Evolutionary conservation across 2,888 invertebrate genomes (phyloP).

Genomic region (Meliscaeva auricollis): DNA sequence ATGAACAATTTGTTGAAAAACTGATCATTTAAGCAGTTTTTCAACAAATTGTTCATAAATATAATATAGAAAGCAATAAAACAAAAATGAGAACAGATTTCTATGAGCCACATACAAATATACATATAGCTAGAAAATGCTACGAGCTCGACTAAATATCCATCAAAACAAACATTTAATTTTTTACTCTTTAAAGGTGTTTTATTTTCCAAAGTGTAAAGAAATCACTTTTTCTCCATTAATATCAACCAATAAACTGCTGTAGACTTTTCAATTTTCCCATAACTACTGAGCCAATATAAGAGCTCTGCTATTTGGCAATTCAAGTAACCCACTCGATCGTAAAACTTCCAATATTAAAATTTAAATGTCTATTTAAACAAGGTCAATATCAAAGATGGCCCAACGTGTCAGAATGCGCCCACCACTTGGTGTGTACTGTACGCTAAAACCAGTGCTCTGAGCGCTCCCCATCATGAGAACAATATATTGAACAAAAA

Average conservation of each 20-base stretch:
- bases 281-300: conserved; percentile 22
- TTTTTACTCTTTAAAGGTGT: too few relatives aligned
- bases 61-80: conserved; percentile 24
- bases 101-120: too few relatives aligned
- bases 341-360: conserved; percentile 65
- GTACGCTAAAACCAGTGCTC: neutral
- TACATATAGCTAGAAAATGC: too few relatives aligned
- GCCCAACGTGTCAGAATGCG: conserved; percentile 80
- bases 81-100: conserved; percentile 5
- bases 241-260: neutral
- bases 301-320: conserved; percentile 37
- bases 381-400: conserved; percentile 83
- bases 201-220: neutral
- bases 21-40: too few relatives aligned
- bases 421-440: conserved; percentile 35
- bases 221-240: conserved; percentile 41
- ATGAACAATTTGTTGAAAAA: too few relatives aligned
- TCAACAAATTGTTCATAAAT: too few relatives aligned
- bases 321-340: conserved; percentile 48
- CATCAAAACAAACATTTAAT: neutral
- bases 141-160: neutral
- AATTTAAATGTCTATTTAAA: conserved; percentile 79
- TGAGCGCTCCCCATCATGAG: conserved; percentile 34
- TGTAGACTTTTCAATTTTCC: conserved; percentile 25
- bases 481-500: conserved; percentile 56